These are phyloP conservation scores for Pandemis heparana DNA, from an alignment of 2,888 invertebrate genomes.

Conservation along the genomic window DNA sequence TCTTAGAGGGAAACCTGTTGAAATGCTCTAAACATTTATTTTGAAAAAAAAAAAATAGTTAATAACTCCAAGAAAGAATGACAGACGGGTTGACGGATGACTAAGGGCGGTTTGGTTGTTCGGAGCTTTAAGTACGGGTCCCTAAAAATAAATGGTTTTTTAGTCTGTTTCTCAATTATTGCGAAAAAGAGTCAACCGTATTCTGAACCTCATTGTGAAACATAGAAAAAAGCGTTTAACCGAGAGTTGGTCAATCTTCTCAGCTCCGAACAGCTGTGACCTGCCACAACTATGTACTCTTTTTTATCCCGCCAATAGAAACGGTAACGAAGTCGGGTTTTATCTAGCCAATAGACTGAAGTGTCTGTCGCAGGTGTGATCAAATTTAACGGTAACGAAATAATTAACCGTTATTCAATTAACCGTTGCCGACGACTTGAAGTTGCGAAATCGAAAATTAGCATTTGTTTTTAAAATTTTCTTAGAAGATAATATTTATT, in stretches of 20 bases:
- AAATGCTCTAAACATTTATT: too few relatives aligned
- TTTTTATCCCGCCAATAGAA: background rate
- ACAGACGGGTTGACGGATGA: too few relatives aligned
- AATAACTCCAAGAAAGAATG: too few relatives aligned
- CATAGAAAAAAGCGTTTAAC: slow-evolving; percentile 28
- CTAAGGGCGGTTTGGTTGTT: too few relatives aligned
- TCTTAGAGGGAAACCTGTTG: too few relatives aligned
- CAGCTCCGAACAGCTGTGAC: background rate
- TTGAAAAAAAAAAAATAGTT: too few relatives aligned
- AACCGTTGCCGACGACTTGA: too few relatives aligned
- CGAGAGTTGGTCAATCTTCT: slow-evolving; percentile 28
- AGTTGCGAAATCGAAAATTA: too few relatives aligned
- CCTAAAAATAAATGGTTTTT: background rate
- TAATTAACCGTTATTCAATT: background rate
- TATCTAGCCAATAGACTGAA: background rate
- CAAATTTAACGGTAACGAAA: too few relatives aligned
- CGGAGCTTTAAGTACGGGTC: background rate
- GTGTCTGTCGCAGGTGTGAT: background rate
- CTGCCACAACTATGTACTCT: background rate
- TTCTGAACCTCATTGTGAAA: slow-evolving; percentile 7
- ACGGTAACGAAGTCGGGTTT: background rate
- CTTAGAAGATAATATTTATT: too few relatives aligned
- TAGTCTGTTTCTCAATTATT: background rate
- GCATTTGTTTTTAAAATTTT: too few relatives aligned
- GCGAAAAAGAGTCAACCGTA: background rate